phyloP scores from a whole-genome alignment of 2,888 invertebrate genomes.

The Orthonevra nobilis region DNA sequence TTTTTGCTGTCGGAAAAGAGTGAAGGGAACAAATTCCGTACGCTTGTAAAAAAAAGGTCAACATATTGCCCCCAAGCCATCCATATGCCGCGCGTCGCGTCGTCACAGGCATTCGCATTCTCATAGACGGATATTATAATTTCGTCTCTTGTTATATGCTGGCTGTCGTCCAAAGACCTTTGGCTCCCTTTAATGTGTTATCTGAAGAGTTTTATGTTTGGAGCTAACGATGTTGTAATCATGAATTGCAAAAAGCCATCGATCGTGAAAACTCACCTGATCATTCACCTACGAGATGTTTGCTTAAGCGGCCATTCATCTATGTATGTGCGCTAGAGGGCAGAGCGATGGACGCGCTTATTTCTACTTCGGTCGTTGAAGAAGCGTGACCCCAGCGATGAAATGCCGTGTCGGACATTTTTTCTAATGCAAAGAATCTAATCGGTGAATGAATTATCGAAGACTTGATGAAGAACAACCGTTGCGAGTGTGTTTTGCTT shows the following conservation, averaged over 20 bases:
- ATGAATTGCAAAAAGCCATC: slow-evolving; percentile 4
- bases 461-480: slow-evolving; percentile 30
- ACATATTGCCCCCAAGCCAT: slow-evolving; percentile 26
- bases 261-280: slow-evolving; percentile 52
- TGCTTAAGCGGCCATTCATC: slow-evolving; percentile 18
- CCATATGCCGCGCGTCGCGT: no score
- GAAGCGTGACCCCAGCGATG: slow-evolving; percentile 24
- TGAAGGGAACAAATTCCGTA: no score
- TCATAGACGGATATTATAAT: slow-evolving; percentile 16
- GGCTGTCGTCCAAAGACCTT: background rate
- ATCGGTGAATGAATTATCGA: slow-evolving; percentile 23
- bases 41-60: slow-evolving; percentile 10
- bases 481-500: slow-evolving; percentile 18
- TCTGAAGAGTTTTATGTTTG: background rate
- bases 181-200: background rate
- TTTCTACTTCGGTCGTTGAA: slow-evolving; percentile 4
- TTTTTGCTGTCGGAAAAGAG: background rate
- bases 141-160: background rate
- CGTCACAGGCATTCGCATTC: no score
- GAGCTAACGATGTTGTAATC: background rate
- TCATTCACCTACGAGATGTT: slow-evolving; percentile 53
- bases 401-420: slow-evolving; percentile 3
- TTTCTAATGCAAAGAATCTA: slow-evolving; percentile 2
- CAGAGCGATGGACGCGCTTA: slow-evolving; percentile 13
- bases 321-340: slow-evolving; percentile 32